Evolutionary conservation across 2,888 invertebrate species (phyloP).

Genomic region (Drosophila incognita): DNA sequence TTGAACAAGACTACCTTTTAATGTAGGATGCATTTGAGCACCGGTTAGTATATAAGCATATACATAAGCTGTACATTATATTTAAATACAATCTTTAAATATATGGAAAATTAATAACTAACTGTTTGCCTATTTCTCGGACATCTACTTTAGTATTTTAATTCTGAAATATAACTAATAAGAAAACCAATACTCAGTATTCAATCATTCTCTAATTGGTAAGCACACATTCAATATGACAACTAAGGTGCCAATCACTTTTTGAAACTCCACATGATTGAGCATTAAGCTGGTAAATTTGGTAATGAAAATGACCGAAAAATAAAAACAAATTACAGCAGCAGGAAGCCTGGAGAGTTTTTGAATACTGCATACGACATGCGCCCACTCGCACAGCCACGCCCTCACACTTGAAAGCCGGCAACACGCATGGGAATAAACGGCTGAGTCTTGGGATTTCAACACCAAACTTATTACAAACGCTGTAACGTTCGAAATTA

Average conservation of each 20-base stretch:
- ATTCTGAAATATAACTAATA: not conserved
- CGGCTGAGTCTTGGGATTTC: constrained; percentile 78
- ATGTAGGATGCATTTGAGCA: not conserved
- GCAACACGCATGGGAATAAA: constrained; percentile 63
- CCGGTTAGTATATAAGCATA: not conserved
- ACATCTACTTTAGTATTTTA: not conserved
- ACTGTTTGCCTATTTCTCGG: not conserved
- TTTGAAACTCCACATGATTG: constrained; percentile 39
- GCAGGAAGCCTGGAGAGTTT: constrained; percentile 38
- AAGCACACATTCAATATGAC: constrained; percentile 10
- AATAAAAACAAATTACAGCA: constrained; percentile 39
- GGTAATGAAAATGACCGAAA: constrained; percentile 41
- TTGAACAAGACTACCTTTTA: not conserved
- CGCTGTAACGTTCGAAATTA: constrained; percentile 70
- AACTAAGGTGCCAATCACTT: constrained; percentile 56
- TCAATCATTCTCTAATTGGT: constrained; percentile 24
- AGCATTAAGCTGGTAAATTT: constrained; percentile 40
- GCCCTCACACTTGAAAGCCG: constrained; percentile 4
- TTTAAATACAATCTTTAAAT: not conserved
- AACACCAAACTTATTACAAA: constrained; percentile 78
- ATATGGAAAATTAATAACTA: not conserved
- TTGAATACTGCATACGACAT: constrained; percentile 23
- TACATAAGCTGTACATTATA: not conserved
- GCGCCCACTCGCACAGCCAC: constrained; percentile 31
- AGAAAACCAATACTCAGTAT: not conserved